These are phyloP conservation scores for Aphelenchoides avenae DNA, from an alignment of 1,140 invertebrate genomes.

Conservation along the genomic window DNA sequence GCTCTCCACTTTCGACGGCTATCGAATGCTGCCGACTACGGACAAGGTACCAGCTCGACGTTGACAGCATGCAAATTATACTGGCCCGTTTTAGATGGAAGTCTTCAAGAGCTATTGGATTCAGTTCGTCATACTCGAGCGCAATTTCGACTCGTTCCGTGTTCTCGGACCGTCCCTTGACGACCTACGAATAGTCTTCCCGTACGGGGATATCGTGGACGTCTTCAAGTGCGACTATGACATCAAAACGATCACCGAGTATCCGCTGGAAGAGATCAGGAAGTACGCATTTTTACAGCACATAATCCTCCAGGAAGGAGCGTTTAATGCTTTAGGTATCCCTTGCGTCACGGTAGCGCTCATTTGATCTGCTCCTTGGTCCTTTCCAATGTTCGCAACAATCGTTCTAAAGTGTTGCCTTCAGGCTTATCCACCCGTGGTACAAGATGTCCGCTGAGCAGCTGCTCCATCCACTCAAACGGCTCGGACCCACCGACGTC, in stretches of 20 bases:
- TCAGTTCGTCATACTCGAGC: conserved; percentile 18
- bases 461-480: conserved; percentile 12
- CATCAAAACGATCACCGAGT: conserved; percentile 12
- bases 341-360: too few species aligned
- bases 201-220: conserved; percentile 22
- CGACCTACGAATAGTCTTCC: conserved; percentile 18
- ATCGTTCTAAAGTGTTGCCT: too few species aligned
- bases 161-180: conserved; percentile 13
- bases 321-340: too few species aligned
- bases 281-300: conserved; percentile 1
- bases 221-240: conserved; percentile 17
- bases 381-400: too few species aligned
- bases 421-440: conserved; percentile 16
- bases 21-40: not conserved
- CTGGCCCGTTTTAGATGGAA: conserved; percentile 4
- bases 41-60: conserved; percentile 11
- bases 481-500: conserved; percentile 15
- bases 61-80: not conserved
- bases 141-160: conserved; percentile 15
- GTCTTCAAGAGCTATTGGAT: conserved; percentile 25
- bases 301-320: too few species aligned
- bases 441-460: conserved; percentile 13
- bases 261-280: not conserved
- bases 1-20: conserved; percentile 25
- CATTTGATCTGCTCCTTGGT: too few species aligned